Conservation (phyloP, 2,797 vertebrate genomes). For the Dallia pectoralis region DNA sequence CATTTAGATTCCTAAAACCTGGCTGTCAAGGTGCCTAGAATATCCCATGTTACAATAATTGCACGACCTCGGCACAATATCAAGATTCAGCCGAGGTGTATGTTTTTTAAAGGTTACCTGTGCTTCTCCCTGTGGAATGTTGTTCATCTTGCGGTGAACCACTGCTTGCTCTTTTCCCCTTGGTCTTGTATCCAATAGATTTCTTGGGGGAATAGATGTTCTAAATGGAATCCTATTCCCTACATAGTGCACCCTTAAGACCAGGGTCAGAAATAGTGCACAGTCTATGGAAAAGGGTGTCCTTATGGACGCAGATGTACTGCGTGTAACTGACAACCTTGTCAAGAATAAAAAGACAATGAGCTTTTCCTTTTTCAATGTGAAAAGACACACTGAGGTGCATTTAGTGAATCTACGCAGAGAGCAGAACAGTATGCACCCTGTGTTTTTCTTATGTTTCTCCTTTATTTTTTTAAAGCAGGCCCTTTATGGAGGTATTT, state of each 20-base stretch:
- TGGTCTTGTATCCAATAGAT: background rate
- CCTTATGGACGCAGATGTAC: background rate
- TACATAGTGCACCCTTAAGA: background rate
- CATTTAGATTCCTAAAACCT: slow-evolving; percentile 22
- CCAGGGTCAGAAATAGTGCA: background rate
- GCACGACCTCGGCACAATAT: background rate
- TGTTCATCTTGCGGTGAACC: slow-evolving; percentile 24
- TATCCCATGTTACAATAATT: background rate
- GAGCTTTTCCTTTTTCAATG: background rate
- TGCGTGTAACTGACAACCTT: background rate
- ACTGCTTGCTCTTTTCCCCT: slow-evolving; percentile 8
- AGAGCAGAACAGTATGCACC: background rate
- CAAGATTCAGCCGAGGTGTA: slow-evolving; percentile 9
- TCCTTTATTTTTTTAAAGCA: background rate
- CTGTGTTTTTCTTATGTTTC: background rate
- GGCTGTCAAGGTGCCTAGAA: slow-evolving; percentile 17
- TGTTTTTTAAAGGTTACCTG: slow-evolving; percentile 38
- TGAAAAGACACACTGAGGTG: background rate
- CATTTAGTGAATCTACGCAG: background rate
- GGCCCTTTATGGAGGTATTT: background rate
- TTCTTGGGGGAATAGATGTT: background rate
- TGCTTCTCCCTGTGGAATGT: slow-evolving; percentile 14
- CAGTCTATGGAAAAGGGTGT: background rate
- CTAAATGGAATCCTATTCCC: background rate
- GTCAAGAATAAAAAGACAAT: background rate